A percentile compares a stretch with the other conserved stretches of the same genome.
These are phyloP conservation scores for Tragelaphus buxtoni DNA, from an alignment of 2,113 vertebrate species.

Conservation along the genomic window DNA sequence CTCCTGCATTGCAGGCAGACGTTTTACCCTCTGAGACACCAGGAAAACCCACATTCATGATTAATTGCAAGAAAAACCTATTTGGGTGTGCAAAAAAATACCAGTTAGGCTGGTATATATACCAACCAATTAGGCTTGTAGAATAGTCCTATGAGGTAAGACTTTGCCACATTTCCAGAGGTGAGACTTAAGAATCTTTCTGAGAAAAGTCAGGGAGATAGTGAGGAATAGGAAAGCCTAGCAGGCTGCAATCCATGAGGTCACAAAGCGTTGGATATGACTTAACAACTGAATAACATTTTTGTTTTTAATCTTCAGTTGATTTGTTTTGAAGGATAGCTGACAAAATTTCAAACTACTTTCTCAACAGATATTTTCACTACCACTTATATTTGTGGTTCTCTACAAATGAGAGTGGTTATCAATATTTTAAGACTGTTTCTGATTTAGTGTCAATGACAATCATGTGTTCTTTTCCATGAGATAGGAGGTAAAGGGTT, in stretches of 20 bases:
- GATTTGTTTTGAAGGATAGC: not conserved
- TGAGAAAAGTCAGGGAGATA: not conserved
- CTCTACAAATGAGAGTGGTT: not conserved
- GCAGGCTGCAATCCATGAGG: not conserved
- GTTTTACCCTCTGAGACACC: not conserved
- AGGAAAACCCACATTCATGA: not conserved
- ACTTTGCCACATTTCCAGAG: not conserved
- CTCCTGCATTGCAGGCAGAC: not conserved
- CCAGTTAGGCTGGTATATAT: no score
- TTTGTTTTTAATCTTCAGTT: not conserved
- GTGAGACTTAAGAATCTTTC: not conserved
- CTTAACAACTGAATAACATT: not conserved
- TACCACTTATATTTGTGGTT: not conserved
- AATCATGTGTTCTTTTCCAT: not conserved
- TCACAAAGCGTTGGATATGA: not conserved
- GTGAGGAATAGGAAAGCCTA: not conserved
- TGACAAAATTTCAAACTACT: constrained; percentile 19
- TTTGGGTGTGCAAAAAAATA: not conserved
- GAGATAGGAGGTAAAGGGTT: not conserved
- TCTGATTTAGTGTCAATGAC: not conserved
- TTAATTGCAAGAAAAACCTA: not conserved
- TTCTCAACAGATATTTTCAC: not conserved
- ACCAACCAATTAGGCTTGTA: not conserved
- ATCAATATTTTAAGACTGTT: not conserved
- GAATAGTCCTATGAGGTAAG: not conserved